phyloP scores from a whole-genome alignment of 2,113 vertebrate species.

The Gadus chalcogrammus region DNA sequence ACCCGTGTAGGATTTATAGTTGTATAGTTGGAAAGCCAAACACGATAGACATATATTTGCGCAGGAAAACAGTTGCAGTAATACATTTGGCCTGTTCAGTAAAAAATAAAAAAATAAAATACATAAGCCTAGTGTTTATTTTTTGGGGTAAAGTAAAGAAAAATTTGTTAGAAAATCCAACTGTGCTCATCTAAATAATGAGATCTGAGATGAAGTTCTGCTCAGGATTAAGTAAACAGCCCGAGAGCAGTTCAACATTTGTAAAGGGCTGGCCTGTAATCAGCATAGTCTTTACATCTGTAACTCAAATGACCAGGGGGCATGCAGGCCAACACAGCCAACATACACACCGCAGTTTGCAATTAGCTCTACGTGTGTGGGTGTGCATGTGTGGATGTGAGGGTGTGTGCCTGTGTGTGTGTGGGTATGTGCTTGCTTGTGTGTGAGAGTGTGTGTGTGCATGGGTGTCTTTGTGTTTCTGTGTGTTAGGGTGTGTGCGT shows the following conservation, averaged over 20 bases:
- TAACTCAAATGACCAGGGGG: constrained; percentile 21
- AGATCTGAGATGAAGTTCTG: neutral
- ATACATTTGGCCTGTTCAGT: too few species aligned
- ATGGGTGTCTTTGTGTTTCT: too few species aligned
- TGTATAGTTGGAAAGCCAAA: neutral
- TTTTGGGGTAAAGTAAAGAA: too few species aligned
- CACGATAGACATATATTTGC: constrained; percentile 22
- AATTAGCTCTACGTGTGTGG: neutral
- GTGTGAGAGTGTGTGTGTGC: too few species aligned
- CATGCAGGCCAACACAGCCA: constrained; percentile 6
- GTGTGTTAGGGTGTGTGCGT: too few species aligned
- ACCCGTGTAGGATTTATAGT: neutral
- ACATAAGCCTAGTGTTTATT: too few species aligned
- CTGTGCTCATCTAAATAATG: too few species aligned
- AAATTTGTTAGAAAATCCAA: too few species aligned
- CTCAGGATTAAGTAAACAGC: constrained; percentile 19
- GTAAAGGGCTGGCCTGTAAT: constrained; percentile 24
- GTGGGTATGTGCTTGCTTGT: too few species aligned
- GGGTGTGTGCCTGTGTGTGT: too few species aligned
- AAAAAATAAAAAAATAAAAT: too few species aligned
- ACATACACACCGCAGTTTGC: neutral
- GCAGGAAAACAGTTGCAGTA: constrained; percentile 15
- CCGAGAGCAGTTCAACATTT: constrained; percentile 36
- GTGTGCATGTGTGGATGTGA: too few species aligned
- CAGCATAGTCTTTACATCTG: constrained; percentile 29